Evolutionary conservation across 2,113 vertebrate genomes (phyloP).

Genomic region (Pedetes capensis): DNA sequence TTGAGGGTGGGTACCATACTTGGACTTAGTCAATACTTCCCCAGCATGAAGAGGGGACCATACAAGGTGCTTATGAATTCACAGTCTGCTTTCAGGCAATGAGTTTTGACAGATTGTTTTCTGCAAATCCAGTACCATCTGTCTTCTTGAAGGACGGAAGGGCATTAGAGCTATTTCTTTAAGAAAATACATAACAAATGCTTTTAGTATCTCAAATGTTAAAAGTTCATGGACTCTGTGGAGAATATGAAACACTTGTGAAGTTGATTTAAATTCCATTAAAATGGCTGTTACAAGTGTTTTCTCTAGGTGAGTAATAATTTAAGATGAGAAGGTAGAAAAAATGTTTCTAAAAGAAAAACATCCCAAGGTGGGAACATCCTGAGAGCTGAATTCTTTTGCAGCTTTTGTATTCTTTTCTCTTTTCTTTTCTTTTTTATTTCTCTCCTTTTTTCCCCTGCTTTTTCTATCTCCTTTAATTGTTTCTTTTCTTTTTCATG

Average conservation of each 20-base stretch:
- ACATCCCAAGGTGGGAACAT: not conserved
- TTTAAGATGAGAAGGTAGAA: slow-evolving; percentile 18
- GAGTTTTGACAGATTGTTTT: not conserved
- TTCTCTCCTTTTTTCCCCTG: accelerated
- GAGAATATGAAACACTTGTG: not conserved
- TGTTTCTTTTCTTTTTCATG: no score
- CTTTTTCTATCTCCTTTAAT: not conserved
- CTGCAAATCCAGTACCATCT: slow-evolving; percentile 2
- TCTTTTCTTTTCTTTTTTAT: not conserved
- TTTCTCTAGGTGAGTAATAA: not conserved
- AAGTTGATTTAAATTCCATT: slow-evolving; percentile 43
- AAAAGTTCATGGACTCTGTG: slow-evolving; percentile 31
- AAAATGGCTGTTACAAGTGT: slow-evolving; percentile 8
- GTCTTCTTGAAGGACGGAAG: slow-evolving; percentile 14
- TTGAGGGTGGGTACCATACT: not conserved
- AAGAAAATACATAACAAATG: not conserved
- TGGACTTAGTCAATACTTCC: not conserved
- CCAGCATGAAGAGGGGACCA: not conserved
- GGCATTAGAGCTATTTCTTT: not conserved
- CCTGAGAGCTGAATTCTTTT: not conserved
- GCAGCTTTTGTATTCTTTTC: not conserved
- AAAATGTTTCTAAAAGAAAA: not conserved
- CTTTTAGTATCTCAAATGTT: slow-evolving; percentile 19
- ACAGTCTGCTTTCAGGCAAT: slow-evolving; percentile 7
- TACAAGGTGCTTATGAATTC: not conserved